phyloP scores from a whole-genome alignment of 2,888 invertebrate genomes.

The Nysson spinosus region DNA sequence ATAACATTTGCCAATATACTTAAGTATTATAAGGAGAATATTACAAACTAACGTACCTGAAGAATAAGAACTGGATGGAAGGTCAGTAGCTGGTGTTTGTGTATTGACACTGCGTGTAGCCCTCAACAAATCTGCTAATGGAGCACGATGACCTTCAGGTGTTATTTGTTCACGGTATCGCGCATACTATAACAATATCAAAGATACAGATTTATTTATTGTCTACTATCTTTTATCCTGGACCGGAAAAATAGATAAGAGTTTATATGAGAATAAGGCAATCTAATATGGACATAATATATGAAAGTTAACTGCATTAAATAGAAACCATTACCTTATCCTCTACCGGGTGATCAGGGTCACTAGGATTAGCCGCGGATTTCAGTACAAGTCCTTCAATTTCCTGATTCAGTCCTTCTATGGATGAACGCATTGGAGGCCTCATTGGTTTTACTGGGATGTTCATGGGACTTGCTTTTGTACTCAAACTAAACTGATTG shows the following conservation, averaged over 20 bases:
- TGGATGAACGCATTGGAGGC: slow-evolving; percentile 88
- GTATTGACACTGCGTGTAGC: slow-evolving; percentile 88
- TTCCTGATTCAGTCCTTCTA: slow-evolving; percentile 92
- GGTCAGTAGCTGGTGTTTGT: slow-evolving; percentile 88
- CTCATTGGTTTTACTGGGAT: slow-evolving; percentile 81
- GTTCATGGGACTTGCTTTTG: slow-evolving; percentile 80
- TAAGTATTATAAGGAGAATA: no score
- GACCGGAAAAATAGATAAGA: no score
- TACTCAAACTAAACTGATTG: slow-evolving; percentile 75
- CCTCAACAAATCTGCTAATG: slow-evolving; percentile 86
- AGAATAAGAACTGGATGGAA: slow-evolving; percentile 84
- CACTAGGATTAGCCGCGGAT: slow-evolving; percentile 72
- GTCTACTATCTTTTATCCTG: no score
- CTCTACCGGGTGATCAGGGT: slow-evolving; percentile 78
- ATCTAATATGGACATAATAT: no score
- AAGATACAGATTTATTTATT: neutral
- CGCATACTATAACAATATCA: slow-evolving; percentile 66
- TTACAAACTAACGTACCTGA: no score
- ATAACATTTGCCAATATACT: no score
- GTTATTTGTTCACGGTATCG: slow-evolving; percentile 81
- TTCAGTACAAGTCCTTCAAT: slow-evolving; percentile 88
- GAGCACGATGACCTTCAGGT: slow-evolving; percentile 92
- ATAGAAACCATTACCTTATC: slow-evolving; percentile 79
- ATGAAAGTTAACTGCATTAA: no score
- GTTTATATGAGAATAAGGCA: neutral